Conservation (phyloP, 2,797 vertebrate genomes). For the Spinibarbus caldwelli region DNA sequence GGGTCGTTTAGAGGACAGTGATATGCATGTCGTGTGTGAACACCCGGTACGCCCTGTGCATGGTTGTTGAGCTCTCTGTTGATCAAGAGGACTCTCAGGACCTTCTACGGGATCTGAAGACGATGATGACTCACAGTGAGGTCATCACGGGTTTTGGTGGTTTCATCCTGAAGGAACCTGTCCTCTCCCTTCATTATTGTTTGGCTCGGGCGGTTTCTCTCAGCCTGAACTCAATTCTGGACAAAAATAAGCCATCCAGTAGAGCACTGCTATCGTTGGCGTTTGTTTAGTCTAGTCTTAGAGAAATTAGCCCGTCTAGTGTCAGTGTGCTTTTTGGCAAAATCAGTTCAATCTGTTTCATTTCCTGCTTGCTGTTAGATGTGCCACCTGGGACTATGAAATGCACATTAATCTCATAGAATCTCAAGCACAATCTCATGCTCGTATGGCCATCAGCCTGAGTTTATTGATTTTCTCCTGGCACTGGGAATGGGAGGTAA, state of each 20-base stretch:
- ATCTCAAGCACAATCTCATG: not conserved
- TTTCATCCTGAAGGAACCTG: conserved; percentile 15
- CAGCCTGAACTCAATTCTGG: no score
- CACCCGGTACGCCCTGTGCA: conserved; percentile 14
- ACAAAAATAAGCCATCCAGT: not conserved
- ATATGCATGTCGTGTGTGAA: not conserved
- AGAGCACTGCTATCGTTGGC: not conserved
- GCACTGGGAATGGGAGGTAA: not conserved
- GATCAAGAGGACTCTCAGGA: conserved; percentile 42
- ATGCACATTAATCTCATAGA: not conserved
- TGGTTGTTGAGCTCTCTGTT: not conserved
- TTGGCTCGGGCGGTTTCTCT: not conserved
- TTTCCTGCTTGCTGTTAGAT: not conserved
- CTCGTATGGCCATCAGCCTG: not conserved
- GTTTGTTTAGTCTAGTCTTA: conserved; percentile 1
- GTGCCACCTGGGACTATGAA: not conserved
- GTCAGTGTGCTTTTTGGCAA: not conserved
- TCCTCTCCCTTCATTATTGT: not conserved
- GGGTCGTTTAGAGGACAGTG: no score
- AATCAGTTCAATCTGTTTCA: not conserved
- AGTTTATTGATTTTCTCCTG: not conserved
- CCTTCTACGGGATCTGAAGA: conserved; percentile 8
- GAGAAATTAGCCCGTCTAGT: not conserved
- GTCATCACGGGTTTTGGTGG: conserved; percentile 14
- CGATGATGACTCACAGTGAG: conserved; percentile 9